Percentiles rank a stretch among this genome's conserved stretches.
phyloP scores from a whole-genome alignment of 2,113 vertebrate species.

The Geococcyx californianus region DNA sequence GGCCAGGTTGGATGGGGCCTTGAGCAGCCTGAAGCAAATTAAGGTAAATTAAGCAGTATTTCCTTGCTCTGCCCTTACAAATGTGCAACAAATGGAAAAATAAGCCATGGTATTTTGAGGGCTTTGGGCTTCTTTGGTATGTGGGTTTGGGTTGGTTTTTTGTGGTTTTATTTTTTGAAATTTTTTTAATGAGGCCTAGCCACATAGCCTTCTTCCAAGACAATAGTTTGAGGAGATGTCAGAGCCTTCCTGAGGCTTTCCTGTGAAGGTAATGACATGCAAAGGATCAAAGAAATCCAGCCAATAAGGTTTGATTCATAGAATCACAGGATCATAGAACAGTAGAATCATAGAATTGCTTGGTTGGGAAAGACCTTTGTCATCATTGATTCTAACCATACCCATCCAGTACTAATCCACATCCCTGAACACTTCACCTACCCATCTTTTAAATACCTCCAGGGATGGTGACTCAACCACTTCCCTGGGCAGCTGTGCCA shows the following conservation, averaged over 20 bases:
- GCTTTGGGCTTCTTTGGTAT: too few species aligned
- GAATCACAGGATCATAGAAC: too few species aligned
- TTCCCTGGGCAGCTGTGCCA: too few species aligned
- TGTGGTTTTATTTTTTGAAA: not conserved
- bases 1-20: too few species aligned
- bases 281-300: not conserved
- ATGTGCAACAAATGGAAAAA: not conserved
- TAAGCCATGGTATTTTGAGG: rapidly evolving
- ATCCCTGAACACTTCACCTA: too few species aligned
- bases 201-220: not conserved
- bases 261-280: not conserved
- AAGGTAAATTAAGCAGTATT: not conserved
- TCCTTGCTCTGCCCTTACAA: not conserved
- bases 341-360: too few species aligned
- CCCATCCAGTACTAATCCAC: too few species aligned
- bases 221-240: not conserved
- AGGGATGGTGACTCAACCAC: too few species aligned
- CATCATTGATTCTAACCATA: too few species aligned
- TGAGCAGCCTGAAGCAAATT: not conserved
- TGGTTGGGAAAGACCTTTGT: too few species aligned
- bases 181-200: not conserved
- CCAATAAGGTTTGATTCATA: not conserved
- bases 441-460: too few species aligned
- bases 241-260: not conserved
- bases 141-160: not conserved